Evolutionary conservation across 2,797 vertebrate species (phyloP), one percentile per base, ranked within the genome.

Genomic region (Lithobates sylvaticus): DNA sequence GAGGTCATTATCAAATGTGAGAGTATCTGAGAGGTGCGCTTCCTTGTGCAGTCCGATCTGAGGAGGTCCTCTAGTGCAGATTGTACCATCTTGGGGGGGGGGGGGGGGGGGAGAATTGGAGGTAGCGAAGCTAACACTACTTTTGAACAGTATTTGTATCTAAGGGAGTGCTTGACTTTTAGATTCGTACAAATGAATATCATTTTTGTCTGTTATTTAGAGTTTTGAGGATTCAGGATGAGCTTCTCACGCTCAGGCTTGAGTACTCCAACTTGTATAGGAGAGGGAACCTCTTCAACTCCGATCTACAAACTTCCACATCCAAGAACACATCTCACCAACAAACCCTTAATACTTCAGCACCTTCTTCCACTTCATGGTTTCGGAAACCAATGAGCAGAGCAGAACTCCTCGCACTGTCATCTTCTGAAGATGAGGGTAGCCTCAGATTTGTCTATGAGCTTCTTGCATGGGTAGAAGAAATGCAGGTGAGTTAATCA

Each of bases 401-500:
- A n/a, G 89, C 95, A 0, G 97, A 99, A 91, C 95, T 99, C 89
- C 96, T 99, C 89, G 95, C 97, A 91, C 94, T 98, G 93, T 99
- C 98, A 0, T 98, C 97, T 10, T 98, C 98, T 0, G 98, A 99
- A 90, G 98, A 99, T 0, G 98, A 99, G 86, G 98, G 98, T 78
- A 98, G 93, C 90, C 95, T 99, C 81, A 95, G 98, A 90, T 99
- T 99, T 50, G 97, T 99, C 88, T 99, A 99, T 3, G 98, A 99
- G 91, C 94, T 99, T 88, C 96, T 99, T 7, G 96, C 98, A 83
- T 99, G 98, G 98, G 98, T 99, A 90, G 98, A 99, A 91, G 97
- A 99, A 91, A 97, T 97, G 9, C 98, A 99, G 96, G 98, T 98
- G 82, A 81, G 78, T 36, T 34, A 15, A 50, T 6, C 15, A 4